Evolutionary conservation across 2,888 invertebrate species (phyloP).

Genomic region (Cyaniris semiargus): DNA sequence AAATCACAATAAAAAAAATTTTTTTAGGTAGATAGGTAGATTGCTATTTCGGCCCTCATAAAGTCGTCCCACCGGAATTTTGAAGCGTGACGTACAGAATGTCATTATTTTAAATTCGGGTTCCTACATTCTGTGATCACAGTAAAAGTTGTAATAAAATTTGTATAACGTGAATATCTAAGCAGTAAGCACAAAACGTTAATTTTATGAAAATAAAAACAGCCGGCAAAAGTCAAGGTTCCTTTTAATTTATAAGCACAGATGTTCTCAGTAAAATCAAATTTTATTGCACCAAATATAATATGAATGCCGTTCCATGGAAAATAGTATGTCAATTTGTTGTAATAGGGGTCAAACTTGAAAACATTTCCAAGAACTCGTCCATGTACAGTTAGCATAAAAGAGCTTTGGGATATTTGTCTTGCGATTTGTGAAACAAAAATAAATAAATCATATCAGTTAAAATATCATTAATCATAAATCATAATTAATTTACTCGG

Average conservation of each 20-base stretch:
- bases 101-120: not conserved
- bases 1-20: too few species aligned
- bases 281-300: not conserved
- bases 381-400: not conserved
- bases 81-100: not conserved
- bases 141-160: slow-evolving; percentile 1
- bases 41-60: not conserved
- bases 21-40: too few species aligned
- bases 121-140: not conserved
- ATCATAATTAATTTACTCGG: not conserved
- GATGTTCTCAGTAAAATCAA: not conserved
- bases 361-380: not conserved
- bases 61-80: not conserved
- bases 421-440: too few species aligned
- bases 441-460: too few species aligned
- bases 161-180: not conserved
- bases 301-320: not conserved
- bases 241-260: not conserved
- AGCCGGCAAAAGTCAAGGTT: not conserved
- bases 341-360: not conserved
- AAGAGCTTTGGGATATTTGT: not conserved
- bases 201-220: not conserved
- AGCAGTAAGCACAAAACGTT: not conserved
- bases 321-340: not conserved
- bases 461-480: too few species aligned